phyloP scores from a whole-genome alignment of 2,888 invertebrate species.

The Pteria penguin region DNA sequence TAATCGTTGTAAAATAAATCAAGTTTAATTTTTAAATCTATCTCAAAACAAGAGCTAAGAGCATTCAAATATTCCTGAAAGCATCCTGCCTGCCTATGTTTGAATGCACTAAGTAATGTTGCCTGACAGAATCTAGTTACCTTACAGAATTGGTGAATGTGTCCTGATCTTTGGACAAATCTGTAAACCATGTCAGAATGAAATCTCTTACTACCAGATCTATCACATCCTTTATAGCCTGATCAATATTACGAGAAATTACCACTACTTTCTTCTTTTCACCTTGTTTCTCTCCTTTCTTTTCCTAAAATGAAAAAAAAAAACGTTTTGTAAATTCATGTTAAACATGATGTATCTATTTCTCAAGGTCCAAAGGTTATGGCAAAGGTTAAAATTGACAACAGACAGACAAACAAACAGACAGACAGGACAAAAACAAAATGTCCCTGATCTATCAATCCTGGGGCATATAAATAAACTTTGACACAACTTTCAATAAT shows the following conservation, averaged over 20 bases:
- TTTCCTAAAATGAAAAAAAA: constrained; percentile 49
- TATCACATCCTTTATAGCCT: constrained; percentile 89
- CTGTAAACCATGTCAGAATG: constrained; percentile 87
- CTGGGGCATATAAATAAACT: constrained; percentile 85
- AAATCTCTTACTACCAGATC: constrained; percentile 90
- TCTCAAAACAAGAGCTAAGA: background rate
- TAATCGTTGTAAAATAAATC: too few relatives aligned
- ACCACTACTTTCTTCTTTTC: constrained; percentile 66
- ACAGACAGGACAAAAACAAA: too few relatives aligned
- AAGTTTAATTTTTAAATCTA: background rate
- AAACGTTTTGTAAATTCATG: too few relatives aligned
- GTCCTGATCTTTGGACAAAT: constrained; percentile 85
- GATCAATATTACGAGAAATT: constrained; percentile 88
- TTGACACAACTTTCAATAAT: constrained; percentile 89
- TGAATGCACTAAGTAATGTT: background rate
- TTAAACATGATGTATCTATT: too few relatives aligned
- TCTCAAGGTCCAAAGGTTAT: too few relatives aligned
- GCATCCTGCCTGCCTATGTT: background rate
- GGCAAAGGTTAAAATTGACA: too few relatives aligned
- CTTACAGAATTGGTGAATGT: constrained; percentile 78
- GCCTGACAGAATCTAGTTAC: constrained; percentile 61
- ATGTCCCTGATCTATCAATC: too few relatives aligned
- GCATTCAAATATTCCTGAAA: background rate
- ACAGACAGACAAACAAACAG: too few relatives aligned
- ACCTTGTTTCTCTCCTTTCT: constrained; percentile 42